A percentile compares a stretch with the other conserved stretches of the same genome.
These are phyloP conservation scores for Penelope pileata DNA, from an alignment of 2,113 vertebrate species.

Conservation along the genomic window DNA sequence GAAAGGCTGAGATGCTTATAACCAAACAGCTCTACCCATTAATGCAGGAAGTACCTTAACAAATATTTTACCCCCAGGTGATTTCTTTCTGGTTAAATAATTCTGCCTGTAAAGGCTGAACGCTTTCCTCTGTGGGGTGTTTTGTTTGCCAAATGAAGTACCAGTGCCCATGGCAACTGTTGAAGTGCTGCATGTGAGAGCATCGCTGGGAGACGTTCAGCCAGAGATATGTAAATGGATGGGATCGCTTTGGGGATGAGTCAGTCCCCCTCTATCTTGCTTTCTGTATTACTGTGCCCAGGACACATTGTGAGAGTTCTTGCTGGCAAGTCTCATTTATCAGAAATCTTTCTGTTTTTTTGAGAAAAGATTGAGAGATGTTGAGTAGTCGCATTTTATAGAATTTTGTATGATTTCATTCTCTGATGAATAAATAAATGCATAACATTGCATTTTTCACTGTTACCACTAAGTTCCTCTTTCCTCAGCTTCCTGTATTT, in stretches of 20 bases:
- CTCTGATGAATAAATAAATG: background rate
- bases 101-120: background rate
- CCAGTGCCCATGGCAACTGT: background rate
- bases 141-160: background rate
- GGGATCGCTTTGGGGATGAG: constrained; percentile 52
- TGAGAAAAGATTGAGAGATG: background rate
- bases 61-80: background rate
- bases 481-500: background rate
- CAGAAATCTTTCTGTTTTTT: constrained; percentile 39
- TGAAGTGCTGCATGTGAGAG: background rate
- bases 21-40: background rate
- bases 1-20: background rate
- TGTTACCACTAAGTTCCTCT: background rate
- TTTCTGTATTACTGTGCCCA: constrained; percentile 60
- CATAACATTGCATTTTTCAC: background rate
- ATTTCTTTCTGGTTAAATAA: background rate
- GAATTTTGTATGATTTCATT: background rate
- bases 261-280: background rate
- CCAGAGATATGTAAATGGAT: constrained; percentile 25
- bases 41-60: background rate
- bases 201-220: background rate
- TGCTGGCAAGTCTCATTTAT: constrained; percentile 24
- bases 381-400: constrained; percentile 1
- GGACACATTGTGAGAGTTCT: background rate
- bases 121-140: background rate